Base-by-base conservation (phyloP, 2,888 invertebrate genomes). In the Pollenia labialis region DNA sequence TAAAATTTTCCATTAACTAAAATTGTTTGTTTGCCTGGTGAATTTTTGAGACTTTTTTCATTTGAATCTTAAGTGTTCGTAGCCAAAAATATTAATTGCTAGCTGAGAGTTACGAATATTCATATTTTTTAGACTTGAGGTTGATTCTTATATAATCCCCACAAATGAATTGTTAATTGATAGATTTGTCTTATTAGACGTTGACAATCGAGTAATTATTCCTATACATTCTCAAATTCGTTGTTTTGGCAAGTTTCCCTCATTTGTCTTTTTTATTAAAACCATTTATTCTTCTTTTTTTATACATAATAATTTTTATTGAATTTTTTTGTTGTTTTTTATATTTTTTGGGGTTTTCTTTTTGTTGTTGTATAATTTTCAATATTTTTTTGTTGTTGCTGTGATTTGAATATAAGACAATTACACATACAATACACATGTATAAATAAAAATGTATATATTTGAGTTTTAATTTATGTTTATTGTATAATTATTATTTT, bases 391-490 rank as follows among this genome's bases (percentile, higher is more conserved):
- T 66, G 40, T 80, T 62, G n/a, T 69, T 64, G n/a, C 42, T 74
- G 44, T 32, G 32, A 58, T 76, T 68, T 76, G 12, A 64, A 74
- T 81, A 82, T 80, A 77, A 75, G 79, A 79, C 77, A 79, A 75
- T 86, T 86, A 86, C 80, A 83, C 83, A 86, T 80, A 72, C 58
- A 79, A 44, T 82, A 82, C 75, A 83, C 82, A 82, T 69, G 86
- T 86, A 86, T 86, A 83, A 86, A 86, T 86, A 83, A 83, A 85
- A 75, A 81, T 74, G 68, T 90, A 87, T 88, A 85, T 87, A 88
- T 89, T 85, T 90, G 71, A 80, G 72, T 77, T 72, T 52, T 64
- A 32, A 60, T 79, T 72, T 88, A 76, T 81, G 11, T 74, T 60
- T 68, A 40, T 87, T 85, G 48, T 64, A 52, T 80, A 71, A 56